Evolutionary conservation across 2,113 vertebrate genomes (phyloP).

Genomic region (Mesembrinibis cayennensis): DNA sequence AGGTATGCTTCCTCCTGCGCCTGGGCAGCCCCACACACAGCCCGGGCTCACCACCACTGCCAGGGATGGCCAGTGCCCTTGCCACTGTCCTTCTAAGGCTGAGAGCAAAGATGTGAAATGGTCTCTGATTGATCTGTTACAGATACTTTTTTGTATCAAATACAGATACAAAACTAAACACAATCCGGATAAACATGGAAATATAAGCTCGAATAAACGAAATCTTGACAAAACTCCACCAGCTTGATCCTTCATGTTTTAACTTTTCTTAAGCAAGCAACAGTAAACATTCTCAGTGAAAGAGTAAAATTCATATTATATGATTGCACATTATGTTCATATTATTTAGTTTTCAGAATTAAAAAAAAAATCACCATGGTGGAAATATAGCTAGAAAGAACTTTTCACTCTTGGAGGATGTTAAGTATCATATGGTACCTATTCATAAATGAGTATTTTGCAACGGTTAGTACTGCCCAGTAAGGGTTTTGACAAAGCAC

Average conservation of each 20-base stretch:
- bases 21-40: not conserved
- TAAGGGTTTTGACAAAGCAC: not conserved
- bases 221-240: not conserved
- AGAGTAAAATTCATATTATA: not conserved
- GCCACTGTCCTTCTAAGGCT: not conserved
- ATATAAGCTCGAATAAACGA: not conserved
- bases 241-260: not conserved
- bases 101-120: not conserved
- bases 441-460: not conserved
- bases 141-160: not conserved
- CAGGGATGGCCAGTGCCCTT: not conserved
- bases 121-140: not conserved
- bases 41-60: not conserved
- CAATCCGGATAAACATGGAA: not conserved
- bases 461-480: not conserved
- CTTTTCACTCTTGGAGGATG: fast-evolving
- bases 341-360: not conserved
- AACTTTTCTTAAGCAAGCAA: not conserved
- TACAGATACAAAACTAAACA: not conserved
- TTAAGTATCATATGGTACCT: not conserved
- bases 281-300: not conserved
- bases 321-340: not conserved
- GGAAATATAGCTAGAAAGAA: not conserved
- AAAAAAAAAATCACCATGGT: not conserved
- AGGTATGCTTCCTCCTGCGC: not conserved